phyloP scores from a whole-genome alignment of 2,888 invertebrate species.

The Smittia aterrima region DNA sequence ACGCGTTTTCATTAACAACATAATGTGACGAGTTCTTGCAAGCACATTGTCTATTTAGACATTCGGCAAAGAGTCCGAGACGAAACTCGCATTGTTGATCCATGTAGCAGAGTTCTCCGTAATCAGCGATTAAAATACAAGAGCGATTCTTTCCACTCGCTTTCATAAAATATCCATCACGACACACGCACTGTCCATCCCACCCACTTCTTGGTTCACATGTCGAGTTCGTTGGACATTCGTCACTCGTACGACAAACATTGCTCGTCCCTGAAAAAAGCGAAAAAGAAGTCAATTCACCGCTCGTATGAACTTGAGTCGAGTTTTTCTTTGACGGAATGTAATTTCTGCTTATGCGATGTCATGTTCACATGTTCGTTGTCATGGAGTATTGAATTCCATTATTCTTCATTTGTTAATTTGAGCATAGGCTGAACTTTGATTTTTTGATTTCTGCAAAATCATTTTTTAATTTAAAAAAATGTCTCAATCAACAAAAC shows the following conservation, averaged over 20 bases:
- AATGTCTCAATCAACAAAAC: too few species aligned
- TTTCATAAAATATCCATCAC: slow-evolving; percentile 45
- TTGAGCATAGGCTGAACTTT: background rate
- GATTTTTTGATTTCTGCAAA: too few species aligned
- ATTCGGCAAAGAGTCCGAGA: slow-evolving; percentile 49
- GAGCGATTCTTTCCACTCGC: slow-evolving; percentile 43
- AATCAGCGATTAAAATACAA: slow-evolving; percentile 42
- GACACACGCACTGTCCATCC: slow-evolving; percentile 46
- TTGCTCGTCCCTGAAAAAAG: slow-evolving; percentile 44
- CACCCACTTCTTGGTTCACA: slow-evolving; percentile 45
- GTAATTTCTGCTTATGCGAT: slow-evolving; percentile 6
- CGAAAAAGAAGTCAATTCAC: background rate
- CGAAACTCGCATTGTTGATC: slow-evolving; percentile 52
- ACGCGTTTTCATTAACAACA: slow-evolving; percentile 48
- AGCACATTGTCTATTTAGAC: slow-evolving; percentile 48
- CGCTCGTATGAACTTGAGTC: slow-evolving; percentile 13
- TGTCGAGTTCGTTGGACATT: slow-evolving; percentile 44
- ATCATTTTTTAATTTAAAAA: too few species aligned
- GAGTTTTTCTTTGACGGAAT: background rate
- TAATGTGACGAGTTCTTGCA: slow-evolving; percentile 51
- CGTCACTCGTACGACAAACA: slow-evolving; percentile 43
- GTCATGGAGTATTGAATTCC: background rate
- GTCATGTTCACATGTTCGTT: slow-evolving; percentile 15
- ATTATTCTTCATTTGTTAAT: background rate
- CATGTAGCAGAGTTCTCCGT: slow-evolving; percentile 49